These are phyloP conservation scores for Tyria jacobaeae DNA, from an alignment of 2,888 invertebrate species.

Conservation along the genomic window DNA sequence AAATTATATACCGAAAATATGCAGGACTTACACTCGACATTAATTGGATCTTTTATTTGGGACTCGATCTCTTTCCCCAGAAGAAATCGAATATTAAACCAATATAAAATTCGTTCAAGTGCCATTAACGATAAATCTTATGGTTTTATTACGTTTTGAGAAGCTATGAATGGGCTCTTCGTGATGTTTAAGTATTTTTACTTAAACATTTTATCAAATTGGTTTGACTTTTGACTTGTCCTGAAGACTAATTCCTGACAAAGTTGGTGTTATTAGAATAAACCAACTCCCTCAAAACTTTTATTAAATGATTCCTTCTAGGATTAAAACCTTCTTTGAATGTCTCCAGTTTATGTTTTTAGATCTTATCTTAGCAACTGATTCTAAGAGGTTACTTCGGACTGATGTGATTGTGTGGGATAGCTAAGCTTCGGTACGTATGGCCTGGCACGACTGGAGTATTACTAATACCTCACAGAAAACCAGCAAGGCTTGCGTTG, in stretches of 20 bases:
- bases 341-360: neutral
- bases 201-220: neutral
- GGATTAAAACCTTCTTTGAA: neutral
- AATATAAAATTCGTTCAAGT: neutral
- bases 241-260: neutral
- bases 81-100: neutral
- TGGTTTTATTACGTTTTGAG: neutral
- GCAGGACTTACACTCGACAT: neutral
- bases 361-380: neutral
- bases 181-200: neutral
- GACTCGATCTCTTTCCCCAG: neutral
- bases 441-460: too few species aligned
- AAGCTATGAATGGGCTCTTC: neutral
- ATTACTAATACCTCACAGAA: too few species aligned
- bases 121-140: neutral
- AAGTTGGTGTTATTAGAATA: neutral
- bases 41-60: neutral
- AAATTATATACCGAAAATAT: neutral
- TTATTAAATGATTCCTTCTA: neutral
- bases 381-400: neutral
- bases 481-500: too few species aligned
- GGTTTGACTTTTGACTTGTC: neutral
- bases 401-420: too few species aligned
- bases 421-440: too few species aligned
- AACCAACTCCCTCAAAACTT: neutral